Evolutionary conservation across 2,888 invertebrate species (phyloP).

Genomic region (Mimachlamys varia): DNA sequence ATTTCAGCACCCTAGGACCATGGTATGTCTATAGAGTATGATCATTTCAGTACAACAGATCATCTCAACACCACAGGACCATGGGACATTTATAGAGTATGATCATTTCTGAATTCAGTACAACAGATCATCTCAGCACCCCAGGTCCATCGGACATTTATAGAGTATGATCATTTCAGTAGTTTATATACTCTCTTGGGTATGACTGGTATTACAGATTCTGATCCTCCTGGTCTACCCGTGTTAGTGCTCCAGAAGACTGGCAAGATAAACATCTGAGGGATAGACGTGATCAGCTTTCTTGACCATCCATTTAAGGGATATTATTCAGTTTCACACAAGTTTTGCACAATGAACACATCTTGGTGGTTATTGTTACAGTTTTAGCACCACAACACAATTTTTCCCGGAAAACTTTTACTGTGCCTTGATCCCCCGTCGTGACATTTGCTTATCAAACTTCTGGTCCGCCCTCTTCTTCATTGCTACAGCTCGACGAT

Average conservation of each 20-base stretch:
- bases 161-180: neutral
- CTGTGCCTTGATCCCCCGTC: constrained; percentile 62
- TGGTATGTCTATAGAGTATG: neutral
- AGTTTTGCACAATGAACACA: neutral
- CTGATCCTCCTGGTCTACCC: neutral
- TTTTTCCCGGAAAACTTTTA: neutral
- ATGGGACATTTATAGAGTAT: neutral
- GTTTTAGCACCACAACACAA: neutral
- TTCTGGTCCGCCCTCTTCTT: constrained; percentile 63
- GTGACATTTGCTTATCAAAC: constrained; percentile 58
- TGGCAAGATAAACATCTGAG: neutral
- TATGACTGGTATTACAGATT: neutral
- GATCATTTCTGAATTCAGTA: constrained; percentile 18
- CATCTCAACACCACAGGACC: neutral
- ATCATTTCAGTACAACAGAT: too few species aligned
- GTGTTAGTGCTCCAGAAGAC: neutral
- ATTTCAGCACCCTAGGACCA: neutral
- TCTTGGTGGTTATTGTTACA: neutral
- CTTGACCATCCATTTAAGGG: neutral
- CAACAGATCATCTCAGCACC: neutral
- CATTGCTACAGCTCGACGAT: constrained; percentile 55
- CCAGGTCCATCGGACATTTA: neutral
- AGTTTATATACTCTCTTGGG: neutral
- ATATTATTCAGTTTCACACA: neutral
- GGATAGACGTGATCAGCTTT: neutral